Conservation (phyloP, 2,113 vertebrate genomes). For the Sorex araneus region DNA sequence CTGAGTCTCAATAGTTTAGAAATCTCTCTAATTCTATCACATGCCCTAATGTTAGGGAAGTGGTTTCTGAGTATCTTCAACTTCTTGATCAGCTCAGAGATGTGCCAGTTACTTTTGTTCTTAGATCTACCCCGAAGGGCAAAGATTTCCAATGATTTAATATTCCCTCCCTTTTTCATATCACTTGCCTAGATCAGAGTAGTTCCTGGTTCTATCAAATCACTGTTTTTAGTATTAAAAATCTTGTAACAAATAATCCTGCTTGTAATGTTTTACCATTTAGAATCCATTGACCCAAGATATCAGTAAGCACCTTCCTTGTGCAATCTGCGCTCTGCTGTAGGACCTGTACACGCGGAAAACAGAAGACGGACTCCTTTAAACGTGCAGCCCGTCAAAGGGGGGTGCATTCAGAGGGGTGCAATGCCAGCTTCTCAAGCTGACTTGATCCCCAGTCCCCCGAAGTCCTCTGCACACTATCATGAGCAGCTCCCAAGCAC, state of each 20-base stretch:
- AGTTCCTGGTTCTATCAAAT: background rate
- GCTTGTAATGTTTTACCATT: background rate
- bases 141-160: background rate
- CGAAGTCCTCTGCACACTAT: too few species aligned
- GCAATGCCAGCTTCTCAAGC: too few species aligned
- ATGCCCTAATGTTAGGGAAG: background rate
- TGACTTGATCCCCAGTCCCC: too few species aligned
- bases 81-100: background rate
- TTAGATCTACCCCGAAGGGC: background rate
- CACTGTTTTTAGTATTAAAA: slow-evolving; percentile 10
- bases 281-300: background rate
- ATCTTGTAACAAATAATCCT: background rate
- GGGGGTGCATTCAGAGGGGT: background rate
- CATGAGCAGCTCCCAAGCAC: too few species aligned
- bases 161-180: background rate
- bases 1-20: background rate
- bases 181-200: background rate
- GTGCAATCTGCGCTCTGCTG: background rate
- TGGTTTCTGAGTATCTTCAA: slow-evolving; percentile 12
- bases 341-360: background rate
- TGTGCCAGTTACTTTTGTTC: background rate
- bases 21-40: background rate
- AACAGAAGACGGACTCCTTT: background rate
- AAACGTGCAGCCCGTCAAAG: background rate
- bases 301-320: background rate